A percentile compares a stretch with the other conserved stretches of the same genome.
Evolutionary conservation across 2,113 vertebrate species (phyloP).

Genomic region (Progne subis): DNA sequence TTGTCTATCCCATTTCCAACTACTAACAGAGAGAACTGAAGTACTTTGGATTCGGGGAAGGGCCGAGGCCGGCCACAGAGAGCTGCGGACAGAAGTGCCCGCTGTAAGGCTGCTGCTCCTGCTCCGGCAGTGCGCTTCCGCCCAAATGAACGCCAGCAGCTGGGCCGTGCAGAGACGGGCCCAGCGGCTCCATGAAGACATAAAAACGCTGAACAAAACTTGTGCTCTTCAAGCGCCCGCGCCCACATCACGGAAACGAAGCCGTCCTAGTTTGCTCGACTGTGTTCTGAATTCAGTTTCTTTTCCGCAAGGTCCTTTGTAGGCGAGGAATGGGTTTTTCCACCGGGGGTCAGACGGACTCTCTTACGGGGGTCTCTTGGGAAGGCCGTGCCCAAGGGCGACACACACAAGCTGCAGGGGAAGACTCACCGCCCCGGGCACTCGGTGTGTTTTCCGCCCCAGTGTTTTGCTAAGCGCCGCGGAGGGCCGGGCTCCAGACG

Average conservation of each 20-base stretch:
- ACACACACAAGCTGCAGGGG: rapidly evolving
- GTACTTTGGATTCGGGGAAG: no score
- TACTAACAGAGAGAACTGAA: neutral
- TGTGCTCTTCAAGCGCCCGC: rapidly evolving
- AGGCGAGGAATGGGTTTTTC: neutral
- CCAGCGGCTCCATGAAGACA: neutral
- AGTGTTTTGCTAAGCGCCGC: rapidly evolving
- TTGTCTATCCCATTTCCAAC: neutral
- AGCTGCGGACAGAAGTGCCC: neutral
- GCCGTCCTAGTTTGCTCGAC: neutral
- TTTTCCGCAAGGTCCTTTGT: neutral
- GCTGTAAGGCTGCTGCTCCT: neutral
- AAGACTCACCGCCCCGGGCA: rapidly evolving
- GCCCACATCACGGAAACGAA: rapidly evolving
- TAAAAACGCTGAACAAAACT: rapidly evolving
- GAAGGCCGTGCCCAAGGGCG: rapidly evolving
- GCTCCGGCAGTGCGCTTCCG: rapidly evolving
- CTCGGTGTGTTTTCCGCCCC: rapidly evolving
- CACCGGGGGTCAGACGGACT: neutral
- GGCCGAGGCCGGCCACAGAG: neutral
- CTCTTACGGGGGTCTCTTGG: rapidly evolving
- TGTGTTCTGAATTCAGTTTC: neutral
- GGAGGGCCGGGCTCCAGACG: rapidly evolving
- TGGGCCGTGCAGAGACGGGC: rapidly evolving
- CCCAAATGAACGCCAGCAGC: rapidly evolving